Evolutionary conservation across 2,113 vertebrate species (phyloP).

Genomic region (Anguilla rostrata): DNA sequence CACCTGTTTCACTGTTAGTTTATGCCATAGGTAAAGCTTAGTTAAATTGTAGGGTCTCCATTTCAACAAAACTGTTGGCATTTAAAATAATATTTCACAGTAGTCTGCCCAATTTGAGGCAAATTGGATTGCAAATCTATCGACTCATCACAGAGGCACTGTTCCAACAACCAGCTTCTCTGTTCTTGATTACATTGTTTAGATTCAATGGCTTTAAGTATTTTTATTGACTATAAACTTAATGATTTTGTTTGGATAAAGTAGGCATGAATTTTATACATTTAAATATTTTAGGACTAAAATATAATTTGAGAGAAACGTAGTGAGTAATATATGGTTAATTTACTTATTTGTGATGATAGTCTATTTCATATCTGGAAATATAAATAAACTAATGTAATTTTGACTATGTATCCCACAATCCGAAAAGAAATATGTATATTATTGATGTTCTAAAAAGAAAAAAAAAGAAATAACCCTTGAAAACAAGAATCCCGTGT

Average conservation of each 20-base stretch:
- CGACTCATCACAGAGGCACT: neutral
- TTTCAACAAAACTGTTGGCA: neutral
- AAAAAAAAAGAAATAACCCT: neutral
- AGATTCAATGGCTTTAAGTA: neutral
- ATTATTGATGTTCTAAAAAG: neutral
- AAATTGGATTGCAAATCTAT: neutral
- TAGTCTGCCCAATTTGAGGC: neutral
- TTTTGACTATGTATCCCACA: too few relatives aligned
- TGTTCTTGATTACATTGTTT: neutral
- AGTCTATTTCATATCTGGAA: too few relatives aligned
- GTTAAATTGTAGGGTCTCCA: conserved; percentile 17
- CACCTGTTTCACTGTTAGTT: neutral
- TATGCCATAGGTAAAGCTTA: neutral
- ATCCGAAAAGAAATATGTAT: neutral
- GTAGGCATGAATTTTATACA: neutral
- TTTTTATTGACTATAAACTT: neutral
- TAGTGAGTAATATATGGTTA: neutral
- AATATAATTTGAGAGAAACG: neutral
- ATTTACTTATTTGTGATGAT: neutral
- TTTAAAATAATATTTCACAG: neutral
- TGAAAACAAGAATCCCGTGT: neutral
- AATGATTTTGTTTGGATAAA: neutral
- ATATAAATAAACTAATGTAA: too few relatives aligned
- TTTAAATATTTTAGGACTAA: neutral
- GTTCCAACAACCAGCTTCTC: neutral